Base-by-base conservation (phyloP, 1,140 invertebrate genomes). In the Drosophila miranda region DNA sequence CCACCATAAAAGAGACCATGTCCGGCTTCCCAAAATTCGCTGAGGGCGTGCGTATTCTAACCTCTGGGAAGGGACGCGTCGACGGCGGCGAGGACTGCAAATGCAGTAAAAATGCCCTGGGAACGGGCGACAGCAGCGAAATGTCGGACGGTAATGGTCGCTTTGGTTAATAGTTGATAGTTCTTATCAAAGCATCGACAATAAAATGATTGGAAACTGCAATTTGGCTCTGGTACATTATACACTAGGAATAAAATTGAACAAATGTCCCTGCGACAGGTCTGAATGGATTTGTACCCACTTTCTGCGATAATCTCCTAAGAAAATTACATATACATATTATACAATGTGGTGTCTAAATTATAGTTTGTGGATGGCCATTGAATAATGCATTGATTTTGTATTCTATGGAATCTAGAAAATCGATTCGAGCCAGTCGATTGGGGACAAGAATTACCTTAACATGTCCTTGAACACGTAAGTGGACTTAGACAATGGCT, bases 1-100 rank as follows among this genome's bases (percentile, higher is more conserved):
- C 89, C 5, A 87, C 89, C 0, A 16, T 90, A 0, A 89, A 81
- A 50, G 89, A 90, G 43, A 89, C 89, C 8, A 90, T 90, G 89
- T 61, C 81, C 0, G 89, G 89, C 9, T 90, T 90, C 46, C 89
- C 89, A 5, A 90, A 90, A 51, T 89, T 90, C 26, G 89, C 89
- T 1, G 89, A 90, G 23, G 89, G 89, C 6, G 46, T 90, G 28
- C 78, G 89, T 28, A 90, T 90, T 8, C 43, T 90, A 26, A 86
- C 87, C 6, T 74, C 88, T 1, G 74, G 69, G 5, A 80, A 75
- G 14, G 77, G 80, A 43, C 64, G 71, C 13, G 51, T 70, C 43
- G 81, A 84, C 23, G 77, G 64, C 11, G 75, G 67, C 13, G 75
- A 86, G 38, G 89, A 90, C 30, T 90, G 89, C 34, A 89, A 90